Evolutionary conservation across 2,888 invertebrate species (phyloP).

Genomic region (Monoplex corrugatus): DNA sequence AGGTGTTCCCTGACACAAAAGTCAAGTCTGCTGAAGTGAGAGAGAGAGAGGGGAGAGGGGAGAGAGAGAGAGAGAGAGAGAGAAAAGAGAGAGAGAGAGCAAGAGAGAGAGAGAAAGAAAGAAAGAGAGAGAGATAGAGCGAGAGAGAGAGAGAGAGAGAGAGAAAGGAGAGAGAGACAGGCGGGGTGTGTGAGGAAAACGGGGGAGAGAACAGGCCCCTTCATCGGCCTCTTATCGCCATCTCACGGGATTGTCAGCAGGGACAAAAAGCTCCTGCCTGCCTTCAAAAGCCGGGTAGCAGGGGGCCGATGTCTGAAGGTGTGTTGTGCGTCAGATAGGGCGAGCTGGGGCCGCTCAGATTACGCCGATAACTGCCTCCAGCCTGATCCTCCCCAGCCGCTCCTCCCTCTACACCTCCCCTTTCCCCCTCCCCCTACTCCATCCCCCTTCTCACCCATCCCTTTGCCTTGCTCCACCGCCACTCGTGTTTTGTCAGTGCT

Average conservation of each 20-base stretch:
- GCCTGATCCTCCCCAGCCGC: background rate
- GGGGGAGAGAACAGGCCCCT: background rate
- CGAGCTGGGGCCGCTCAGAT: slow-evolving; percentile 29
- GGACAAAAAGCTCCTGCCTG: slow-evolving; percentile 37
- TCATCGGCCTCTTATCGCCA: slow-evolving; percentile 24
- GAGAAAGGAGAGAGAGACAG: too few species aligned
- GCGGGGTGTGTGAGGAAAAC: too few species aligned
- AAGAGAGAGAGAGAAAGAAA: background rate
- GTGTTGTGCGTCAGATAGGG: slow-evolving; percentile 32
- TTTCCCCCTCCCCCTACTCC: background rate
- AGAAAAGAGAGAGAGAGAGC: background rate
- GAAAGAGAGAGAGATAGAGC: background rate
- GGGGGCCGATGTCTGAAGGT: slow-evolving; percentile 34
- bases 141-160: background rate
- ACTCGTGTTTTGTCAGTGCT: slow-evolving; percentile 1
- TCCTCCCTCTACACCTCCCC: background rate
- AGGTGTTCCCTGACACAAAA: slow-evolving; percentile 43
- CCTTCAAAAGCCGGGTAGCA: slow-evolving; percentile 34
- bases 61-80: too few species aligned
- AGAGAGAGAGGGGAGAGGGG: background rate
- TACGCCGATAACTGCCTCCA: slow-evolving; percentile 32
- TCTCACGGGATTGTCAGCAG: slow-evolving; percentile 32
- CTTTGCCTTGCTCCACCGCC: background rate
- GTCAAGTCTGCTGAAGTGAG: background rate
- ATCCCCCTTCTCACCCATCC: background rate